phyloP scores from a whole-genome alignment of 2,797 vertebrate genomes.

The Acrossocheilus wenchowensis region DNA sequence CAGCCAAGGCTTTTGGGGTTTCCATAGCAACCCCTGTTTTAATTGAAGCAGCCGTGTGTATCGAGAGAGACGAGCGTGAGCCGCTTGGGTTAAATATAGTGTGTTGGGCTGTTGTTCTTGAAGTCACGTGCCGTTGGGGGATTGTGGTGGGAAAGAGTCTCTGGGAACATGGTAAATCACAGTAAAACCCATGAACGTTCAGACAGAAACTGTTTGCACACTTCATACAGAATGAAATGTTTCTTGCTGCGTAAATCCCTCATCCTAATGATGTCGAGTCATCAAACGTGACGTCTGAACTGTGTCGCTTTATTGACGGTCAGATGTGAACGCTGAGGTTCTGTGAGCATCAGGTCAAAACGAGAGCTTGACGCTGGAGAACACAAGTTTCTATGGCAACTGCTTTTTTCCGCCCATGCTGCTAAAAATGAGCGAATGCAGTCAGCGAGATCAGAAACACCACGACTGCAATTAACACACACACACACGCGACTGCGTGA shows the following conservation, averaged over 20 bases:
- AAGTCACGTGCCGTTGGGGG: conserved; percentile 45
- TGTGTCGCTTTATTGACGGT: conserved; percentile 21
- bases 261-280: neutral
- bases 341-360: conserved; percentile 23
- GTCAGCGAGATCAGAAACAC: conserved; percentile 47
- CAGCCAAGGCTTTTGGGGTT: conserved; percentile 65
- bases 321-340: conserved; percentile 21
- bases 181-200: neutral
- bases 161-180: neutral
- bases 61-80: conserved; percentile 22
- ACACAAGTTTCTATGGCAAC: conserved; percentile 72
- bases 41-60: conserved; percentile 65
- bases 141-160: conserved; percentile 4
- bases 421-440: conserved; percentile 62
- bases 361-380: conserved; percentile 47
- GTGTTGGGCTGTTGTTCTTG: conserved; percentile 53
- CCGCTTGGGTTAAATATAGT: conserved; percentile 58
- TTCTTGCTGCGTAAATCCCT: neutral
- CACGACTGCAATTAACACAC: conserved; percentile 40
- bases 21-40: conserved; percentile 68
- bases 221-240: neutral
- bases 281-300: neutral
- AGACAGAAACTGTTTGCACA: neutral
- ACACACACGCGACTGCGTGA: neutral
- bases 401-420: conserved; percentile 35